phyloP scores from a whole-genome alignment of 2,797 vertebrate genomes.

The Etheostoma perlongum region DNA sequence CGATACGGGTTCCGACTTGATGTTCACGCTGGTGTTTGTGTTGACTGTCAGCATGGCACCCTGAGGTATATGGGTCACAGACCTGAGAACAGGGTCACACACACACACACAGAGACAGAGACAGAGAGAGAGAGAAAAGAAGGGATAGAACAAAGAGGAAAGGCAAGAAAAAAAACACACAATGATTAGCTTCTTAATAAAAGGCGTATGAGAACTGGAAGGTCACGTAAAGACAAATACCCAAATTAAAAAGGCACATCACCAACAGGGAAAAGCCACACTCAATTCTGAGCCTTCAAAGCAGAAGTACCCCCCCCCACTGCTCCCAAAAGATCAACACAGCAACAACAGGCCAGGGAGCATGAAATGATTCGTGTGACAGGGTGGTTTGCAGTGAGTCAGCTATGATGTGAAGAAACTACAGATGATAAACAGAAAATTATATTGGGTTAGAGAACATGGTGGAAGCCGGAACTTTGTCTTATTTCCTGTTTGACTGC shows the following conservation, averaged over 20 bases:
- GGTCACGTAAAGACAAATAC: constrained; percentile 60
- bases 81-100: constrained; percentile 79
- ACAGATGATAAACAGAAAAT: constrained; percentile 51
- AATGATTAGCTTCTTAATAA: constrained; percentile 31
- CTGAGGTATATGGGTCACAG: constrained; percentile 91
- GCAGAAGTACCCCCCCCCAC: constrained; percentile 54
- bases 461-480: constrained; percentile 71
- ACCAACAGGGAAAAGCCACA: constrained; percentile 74
- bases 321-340: constrained; percentile 68
- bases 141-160: constrained; percentile 43
- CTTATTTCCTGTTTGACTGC: constrained; percentile 78
- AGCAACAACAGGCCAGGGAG: constrained; percentile 68
- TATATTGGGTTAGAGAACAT: constrained; percentile 63
- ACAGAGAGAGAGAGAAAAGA: constrained; percentile 16
- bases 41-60: constrained; percentile 94
- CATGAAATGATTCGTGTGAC: constrained; percentile 76
- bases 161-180: constrained; percentile 21
- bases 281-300: constrained; percentile 62
- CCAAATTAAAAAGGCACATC: constrained; percentile 73
- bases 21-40: constrained; percentile 93
- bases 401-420: constrained; percentile 55
- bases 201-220: constrained; percentile 25
- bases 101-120: no score
- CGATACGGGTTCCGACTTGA: constrained; percentile 96
- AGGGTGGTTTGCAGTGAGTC: constrained; percentile 69